Percentiles rank a stretch among this genome's conserved stretches.
These are phyloP conservation scores for Ibycter americanus DNA, from an alignment of 2,797 vertebrate species.

Conservation along the genomic window DNA sequence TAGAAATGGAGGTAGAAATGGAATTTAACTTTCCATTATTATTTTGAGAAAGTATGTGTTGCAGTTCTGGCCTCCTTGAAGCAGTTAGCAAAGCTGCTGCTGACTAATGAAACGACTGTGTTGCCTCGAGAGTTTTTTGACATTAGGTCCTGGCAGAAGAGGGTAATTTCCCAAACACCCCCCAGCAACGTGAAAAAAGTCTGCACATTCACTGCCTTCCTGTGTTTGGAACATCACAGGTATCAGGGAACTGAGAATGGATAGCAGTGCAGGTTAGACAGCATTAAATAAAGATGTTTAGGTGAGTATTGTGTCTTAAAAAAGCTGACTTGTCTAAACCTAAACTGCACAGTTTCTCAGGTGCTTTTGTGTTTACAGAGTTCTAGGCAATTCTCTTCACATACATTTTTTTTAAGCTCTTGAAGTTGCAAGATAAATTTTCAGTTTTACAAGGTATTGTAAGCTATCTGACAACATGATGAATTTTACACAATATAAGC, in stretches of 20 bases:
- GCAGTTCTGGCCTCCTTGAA: not conserved
- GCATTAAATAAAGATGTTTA: not conserved
- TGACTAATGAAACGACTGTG: not conserved
- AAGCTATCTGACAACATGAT: not conserved
- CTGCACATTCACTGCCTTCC: not conserved
- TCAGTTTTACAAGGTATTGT: not conserved
- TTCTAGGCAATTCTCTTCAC: not conserved
- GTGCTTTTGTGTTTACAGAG: not conserved
- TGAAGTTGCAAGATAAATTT: not conserved
- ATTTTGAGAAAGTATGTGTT: not conserved
- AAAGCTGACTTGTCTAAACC: not conserved
- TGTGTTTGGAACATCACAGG: not conserved
- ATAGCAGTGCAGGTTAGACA: not conserved
- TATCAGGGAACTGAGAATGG: not conserved
- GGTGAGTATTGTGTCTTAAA: not conserved
- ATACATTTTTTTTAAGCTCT: not conserved
- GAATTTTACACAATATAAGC: rapidly evolving
- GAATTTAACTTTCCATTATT: not conserved
- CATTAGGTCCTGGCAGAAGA: not conserved
- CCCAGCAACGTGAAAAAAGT: not conserved
- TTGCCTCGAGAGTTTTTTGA: not conserved
- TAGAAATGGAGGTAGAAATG: not conserved
- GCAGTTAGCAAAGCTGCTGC: not conserved
- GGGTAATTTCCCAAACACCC: not conserved
- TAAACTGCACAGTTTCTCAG: not conserved